Base-by-base conservation (phyloP, 1,140 invertebrate genomes). In the Aphaenogaster floridana region DNA sequence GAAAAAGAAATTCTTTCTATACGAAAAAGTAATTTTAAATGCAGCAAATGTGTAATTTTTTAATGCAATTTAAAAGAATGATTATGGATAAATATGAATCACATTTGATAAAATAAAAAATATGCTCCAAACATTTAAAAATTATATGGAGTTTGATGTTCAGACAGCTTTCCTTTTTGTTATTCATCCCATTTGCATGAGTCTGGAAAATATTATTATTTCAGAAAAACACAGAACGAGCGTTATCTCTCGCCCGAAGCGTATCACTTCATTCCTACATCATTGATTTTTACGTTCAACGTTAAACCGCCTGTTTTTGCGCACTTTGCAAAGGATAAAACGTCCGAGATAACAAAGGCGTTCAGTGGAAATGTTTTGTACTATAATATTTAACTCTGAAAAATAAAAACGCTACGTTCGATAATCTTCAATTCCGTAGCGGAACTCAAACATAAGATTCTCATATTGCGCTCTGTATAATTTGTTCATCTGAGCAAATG, bases 141-240 rank as follows among this genome's bases (percentile, higher is more conserved):
- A 83, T 74, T 50, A 61, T 45, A 28, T 45, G 28, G 1, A 36
- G 17, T 5, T 57, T 59, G 9, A 83, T 83, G 28, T 8, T 83
- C 39, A 17, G 8, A 39, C 17, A 59, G 17, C 17, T 84, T 36
- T 83, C 1, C 21, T 61, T 61, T 76, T 15, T 74, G 2, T 74
- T 83, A 74, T 42, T 28, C 80, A 48, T 74, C 36, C 36, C 42
- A 76, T 84, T 76, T 76, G 80, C 80, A 84, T 61, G 42, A 74
- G 42, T 50, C 34, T 50, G 69, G 2, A 61, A 84, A 84, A 84
- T 63, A 84, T 84, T 84, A 74, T 74, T 84, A 84, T 50, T 84
- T 63, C 69, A 76, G 69, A 63, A 48, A 84, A 84, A 84, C 54
- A 76, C 34, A 84, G 28, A 74, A 61, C 42, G 42, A 74, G 54